These are phyloP conservation scores for Eulacestoma nigropectus DNA, from an alignment of 2,113 vertebrate genomes.

Conservation along the genomic window DNA sequence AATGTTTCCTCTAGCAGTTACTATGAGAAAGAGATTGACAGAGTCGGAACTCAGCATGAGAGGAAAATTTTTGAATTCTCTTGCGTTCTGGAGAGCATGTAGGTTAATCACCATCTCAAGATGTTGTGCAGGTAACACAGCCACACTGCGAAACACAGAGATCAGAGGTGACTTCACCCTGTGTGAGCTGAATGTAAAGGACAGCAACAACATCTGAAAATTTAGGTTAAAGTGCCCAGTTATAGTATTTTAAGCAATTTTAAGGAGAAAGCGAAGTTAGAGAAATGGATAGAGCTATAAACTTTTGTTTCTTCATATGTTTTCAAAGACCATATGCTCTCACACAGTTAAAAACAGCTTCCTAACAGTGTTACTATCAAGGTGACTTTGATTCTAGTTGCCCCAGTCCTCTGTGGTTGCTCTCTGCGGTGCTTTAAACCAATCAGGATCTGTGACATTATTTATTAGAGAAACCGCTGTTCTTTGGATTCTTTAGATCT, in stretches of 20 bases:
- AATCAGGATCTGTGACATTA: background rate
- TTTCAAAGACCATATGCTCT: background rate
- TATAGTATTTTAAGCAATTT: background rate
- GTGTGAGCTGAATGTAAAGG: background rate
- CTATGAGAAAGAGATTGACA: background rate
- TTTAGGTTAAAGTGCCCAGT: background rate
- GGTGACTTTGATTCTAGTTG: conserved; percentile 39
- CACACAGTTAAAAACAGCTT: background rate
- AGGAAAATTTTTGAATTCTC: background rate
- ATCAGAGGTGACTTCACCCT: background rate
- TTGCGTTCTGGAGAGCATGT: background rate
- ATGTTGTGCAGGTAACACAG: background rate
- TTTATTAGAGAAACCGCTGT: background rate
- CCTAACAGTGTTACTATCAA: background rate
- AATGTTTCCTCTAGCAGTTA: background rate
- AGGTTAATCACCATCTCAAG: background rate
- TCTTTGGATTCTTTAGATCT: background rate
- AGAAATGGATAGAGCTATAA: background rate
- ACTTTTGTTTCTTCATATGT: background rate
- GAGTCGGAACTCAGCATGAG: background rate
- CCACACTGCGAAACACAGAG: background rate
- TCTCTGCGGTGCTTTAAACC: background rate
- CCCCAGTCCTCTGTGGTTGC: background rate
- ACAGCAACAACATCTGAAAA: background rate
- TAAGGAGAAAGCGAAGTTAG: background rate